A percentile compares a stretch with the other conserved stretches of the same genome.
These are phyloP conservation scores for Pempheris klunzingeri DNA, from an alignment of 2,797 vertebrate species.

Conservation along the genomic window DNA sequence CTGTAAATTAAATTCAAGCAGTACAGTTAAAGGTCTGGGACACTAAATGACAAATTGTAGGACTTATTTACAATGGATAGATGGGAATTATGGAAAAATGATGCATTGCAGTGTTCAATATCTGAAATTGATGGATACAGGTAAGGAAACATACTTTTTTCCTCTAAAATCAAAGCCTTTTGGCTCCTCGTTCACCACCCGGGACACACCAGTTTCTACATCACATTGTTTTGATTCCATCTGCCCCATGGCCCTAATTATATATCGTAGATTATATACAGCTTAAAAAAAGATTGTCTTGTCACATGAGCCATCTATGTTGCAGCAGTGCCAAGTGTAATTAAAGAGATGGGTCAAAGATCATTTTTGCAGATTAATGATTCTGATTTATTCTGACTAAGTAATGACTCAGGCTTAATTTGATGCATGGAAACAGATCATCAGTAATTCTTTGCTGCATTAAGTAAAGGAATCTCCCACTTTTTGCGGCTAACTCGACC, in stretches of 20 bases:
- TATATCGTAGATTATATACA: constrained; percentile 35
- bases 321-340: constrained; percentile 45
- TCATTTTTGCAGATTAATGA: constrained; percentile 48
- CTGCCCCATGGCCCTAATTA: constrained; percentile 41
- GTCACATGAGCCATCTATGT: constrained; percentile 34
- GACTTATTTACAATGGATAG: constrained; percentile 20
- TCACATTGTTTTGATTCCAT: constrained; percentile 24
- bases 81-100: constrained; percentile 12
- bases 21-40: constrained; percentile 8
- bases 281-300: constrained; percentile 26
- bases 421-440: constrained; percentile 24
- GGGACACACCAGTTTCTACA: constrained; percentile 6
- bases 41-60: constrained; percentile 9
- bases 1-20: constrained; percentile 42
- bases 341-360: constrained; percentile 67
- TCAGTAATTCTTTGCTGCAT: constrained; percentile 43
- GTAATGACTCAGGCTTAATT: constrained; percentile 42
- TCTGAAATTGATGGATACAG: constrained; percentile 14
- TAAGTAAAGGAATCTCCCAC: constrained; percentile 30
- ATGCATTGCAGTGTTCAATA: constrained; percentile 6
- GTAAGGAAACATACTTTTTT: background rate
- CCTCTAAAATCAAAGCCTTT: constrained; percentile 24
- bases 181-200: constrained; percentile 4
- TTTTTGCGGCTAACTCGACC: constrained; percentile 18
- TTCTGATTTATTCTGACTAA: constrained; percentile 47